These are phyloP conservation scores for Mobula hypostoma DNA, from an alignment of 2,113 vertebrate species.

Conservation along the genomic window DNA sequence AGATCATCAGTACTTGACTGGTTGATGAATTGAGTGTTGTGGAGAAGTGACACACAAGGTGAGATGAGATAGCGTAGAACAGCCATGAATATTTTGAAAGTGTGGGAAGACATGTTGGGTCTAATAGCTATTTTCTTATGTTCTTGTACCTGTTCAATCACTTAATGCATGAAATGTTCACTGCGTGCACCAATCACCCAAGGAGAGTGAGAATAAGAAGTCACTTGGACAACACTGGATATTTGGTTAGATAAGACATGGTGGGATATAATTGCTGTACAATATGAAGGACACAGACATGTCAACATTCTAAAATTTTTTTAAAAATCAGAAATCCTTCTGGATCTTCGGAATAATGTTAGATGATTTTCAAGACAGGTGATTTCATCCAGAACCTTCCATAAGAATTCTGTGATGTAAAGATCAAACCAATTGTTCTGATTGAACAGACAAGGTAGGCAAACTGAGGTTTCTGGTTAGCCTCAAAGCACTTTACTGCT, in stretches of 20 bases:
- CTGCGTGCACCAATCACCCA: neutral
- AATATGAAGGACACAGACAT: neutral
- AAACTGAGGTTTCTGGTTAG: neutral
- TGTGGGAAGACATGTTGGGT: too few relatives aligned
- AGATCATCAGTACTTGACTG: too few relatives aligned
- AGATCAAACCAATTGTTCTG: neutral
- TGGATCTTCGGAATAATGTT: neutral
- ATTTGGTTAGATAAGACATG: neutral
- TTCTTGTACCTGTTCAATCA: too few relatives aligned
- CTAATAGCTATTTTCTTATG: too few relatives aligned
- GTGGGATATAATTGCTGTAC: neutral
- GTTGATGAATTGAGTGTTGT: too few relatives aligned
- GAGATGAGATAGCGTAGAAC: too few relatives aligned
- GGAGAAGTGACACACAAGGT: too few relatives aligned
- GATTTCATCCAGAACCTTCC: neutral
- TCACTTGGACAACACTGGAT: neutral
- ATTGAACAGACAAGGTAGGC: neutral
- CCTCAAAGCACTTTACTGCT: neutral
- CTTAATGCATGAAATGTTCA: neutral
- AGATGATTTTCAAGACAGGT: neutral
- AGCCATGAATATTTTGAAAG: too few relatives aligned
- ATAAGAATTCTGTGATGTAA: neutral
- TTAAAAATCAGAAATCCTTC: neutral
- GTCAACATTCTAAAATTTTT: neutral
- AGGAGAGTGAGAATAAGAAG: neutral